Base-by-base conservation (phyloP, 2,113 vertebrate genomes). In the Ophthalmotilapia sp. region DNA sequence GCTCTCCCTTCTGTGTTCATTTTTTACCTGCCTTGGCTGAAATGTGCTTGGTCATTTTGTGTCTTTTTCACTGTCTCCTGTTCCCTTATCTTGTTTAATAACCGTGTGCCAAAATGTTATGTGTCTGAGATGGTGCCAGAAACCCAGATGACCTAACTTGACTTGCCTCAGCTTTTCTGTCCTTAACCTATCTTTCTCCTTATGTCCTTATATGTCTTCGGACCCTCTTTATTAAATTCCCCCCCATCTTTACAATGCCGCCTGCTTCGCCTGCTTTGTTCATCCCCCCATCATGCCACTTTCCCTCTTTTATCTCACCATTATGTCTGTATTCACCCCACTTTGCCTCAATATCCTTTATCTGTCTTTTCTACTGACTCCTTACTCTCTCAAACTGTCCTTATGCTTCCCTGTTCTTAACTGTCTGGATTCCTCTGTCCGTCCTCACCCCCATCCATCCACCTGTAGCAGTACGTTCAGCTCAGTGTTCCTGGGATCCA, bases 401-500 rank as follows among this genome's bases (percentile, higher is more conserved):
- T 65, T 70, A 29, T 3, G 19, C 21, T 29, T 58, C 29, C 6
- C 11, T 49, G 11, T 84, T 83, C 21, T 83, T 26, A 31, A 40
- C 2, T 47, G 33, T 31, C 51, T 82, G 60, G 40, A 21, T 80
- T 49, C 81, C 14, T 70, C 29, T 53, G n/a, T 51, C 73, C 17
- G 6, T 6, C 42, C 13, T 21, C 77, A 23, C 21, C 17, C 23
- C 58, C 8, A 1, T 85, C 45, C 75, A 3, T 86, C 83, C 89
- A 97, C 97, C 97, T 98, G 97, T 40, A 97, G 94, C 85, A 96
- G 93, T 13, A 96, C 80, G 92, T 97, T 93, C 47, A 97, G 95
- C 86, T 97, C 97, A 0, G 96, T 93, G 53, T 96, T 96, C 90
- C 96, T 95, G 51, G 96, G 96, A 83, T 97, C 97, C 26, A 29